Percentiles rank a stretch among this genome's conserved stretches.
Evolutionary conservation across 2,797 vertebrate species (phyloP).

Genomic region (Bufotes viridis): DNA sequence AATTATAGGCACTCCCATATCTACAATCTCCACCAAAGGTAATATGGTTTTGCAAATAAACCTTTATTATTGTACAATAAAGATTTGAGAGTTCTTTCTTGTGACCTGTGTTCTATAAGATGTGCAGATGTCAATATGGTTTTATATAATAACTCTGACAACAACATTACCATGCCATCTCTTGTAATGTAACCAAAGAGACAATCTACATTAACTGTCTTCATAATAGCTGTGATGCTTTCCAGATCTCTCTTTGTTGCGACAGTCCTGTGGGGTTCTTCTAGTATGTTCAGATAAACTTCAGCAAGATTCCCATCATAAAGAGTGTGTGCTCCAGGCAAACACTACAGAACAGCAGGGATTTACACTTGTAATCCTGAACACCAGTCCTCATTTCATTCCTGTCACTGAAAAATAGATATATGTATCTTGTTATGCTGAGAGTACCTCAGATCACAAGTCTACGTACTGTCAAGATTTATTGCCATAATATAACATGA

Average conservation of each 20-base stretch:
- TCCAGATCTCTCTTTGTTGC: neutral
- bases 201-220: neutral
- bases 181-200: slow-evolving; percentile 10
- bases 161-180: slow-evolving; percentile 13
- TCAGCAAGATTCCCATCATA: neutral
- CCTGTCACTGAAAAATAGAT: slow-evolving; percentile 17
- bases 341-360: neutral
- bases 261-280: neutral
- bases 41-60: neutral
- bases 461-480: slow-evolving; percentile 11
- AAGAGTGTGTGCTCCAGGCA: neutral
- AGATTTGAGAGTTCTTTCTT: neutral
- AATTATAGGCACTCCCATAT: neutral
- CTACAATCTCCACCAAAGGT: neutral
- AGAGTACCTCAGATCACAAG: neutral
- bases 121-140: neutral
- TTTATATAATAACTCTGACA: slow-evolving; percentile 31
- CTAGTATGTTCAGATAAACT: neutral
- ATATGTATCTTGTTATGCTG: slow-evolving; percentile 7
- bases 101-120: neutral
- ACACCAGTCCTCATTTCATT: slow-evolving; percentile 4
- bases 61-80: neutral
- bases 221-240: slow-evolving; percentile 2
- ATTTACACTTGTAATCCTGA: slow-evolving; percentile 6
- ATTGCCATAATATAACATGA: slow-evolving; percentile 32